These are phyloP conservation scores for Sesamia inferens DNA, from an alignment of 2,888 invertebrate species.

Conservation along the genomic window DNA sequence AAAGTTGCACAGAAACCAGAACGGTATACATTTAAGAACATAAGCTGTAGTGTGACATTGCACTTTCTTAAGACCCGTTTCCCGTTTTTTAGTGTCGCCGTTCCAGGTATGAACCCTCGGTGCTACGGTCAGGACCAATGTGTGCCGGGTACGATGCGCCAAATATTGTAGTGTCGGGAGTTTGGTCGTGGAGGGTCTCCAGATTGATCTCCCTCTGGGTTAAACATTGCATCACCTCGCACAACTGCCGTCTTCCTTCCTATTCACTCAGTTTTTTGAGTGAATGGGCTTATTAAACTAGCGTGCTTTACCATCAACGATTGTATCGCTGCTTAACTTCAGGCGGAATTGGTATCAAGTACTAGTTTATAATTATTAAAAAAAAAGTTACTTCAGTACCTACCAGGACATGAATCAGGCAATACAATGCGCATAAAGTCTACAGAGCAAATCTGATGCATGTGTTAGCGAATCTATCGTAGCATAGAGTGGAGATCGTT, in stretches of 20 bases:
- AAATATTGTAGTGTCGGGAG: too few species aligned
- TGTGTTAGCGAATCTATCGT: constrained; percentile 23
- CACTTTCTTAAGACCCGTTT: constrained; percentile 13
- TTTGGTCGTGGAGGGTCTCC: too few species aligned
- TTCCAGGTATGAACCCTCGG: constrained; percentile 48
- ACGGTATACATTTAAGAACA: neutral
- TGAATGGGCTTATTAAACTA: too few species aligned
- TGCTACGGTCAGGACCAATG: constrained; percentile 33
- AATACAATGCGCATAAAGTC: constrained; percentile 23
- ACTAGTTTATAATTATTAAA: too few species aligned
- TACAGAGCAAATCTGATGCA: constrained; percentile 9
- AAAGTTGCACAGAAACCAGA: neutral
- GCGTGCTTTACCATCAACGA: too few species aligned
- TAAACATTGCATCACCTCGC: too few species aligned
- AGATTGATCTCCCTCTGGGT: too few species aligned
- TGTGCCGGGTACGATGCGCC: too few species aligned
- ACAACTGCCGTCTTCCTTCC: too few species aligned
- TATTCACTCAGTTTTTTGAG: too few species aligned
- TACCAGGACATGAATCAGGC: constrained; percentile 46
- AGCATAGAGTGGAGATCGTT: constrained; percentile 22
- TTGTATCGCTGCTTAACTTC: too few species aligned
- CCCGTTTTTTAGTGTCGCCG: constrained; percentile 9
- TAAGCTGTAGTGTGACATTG: neutral
- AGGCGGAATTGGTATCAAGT: too few species aligned
- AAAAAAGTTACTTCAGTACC: neutral